Evolutionary conservation across 2,113 vertebrate genomes (phyloP).

Genomic region (Myotis yumanensis): DNA sequence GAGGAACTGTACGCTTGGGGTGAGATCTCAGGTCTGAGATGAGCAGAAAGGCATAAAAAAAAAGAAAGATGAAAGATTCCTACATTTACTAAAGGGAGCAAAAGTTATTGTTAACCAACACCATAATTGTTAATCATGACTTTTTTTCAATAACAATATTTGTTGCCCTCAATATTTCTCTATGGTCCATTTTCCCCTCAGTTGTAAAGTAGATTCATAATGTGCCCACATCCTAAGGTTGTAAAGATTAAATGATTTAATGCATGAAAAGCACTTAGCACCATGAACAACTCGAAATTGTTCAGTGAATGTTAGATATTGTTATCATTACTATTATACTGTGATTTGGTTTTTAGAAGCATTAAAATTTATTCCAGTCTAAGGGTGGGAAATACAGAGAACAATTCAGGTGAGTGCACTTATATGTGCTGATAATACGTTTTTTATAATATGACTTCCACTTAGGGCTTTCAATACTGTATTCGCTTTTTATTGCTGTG

Average conservation of each 20-base stretch:
- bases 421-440: not conserved
- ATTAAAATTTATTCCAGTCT: conserved; percentile 28
- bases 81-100: not conserved
- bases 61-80: not conserved
- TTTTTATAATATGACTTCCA: not conserved
- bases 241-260: conserved; percentile 24
- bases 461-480: not conserved
- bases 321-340: not conserved
- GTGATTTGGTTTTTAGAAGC: conserved; percentile 37
- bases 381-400: not conserved
- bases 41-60: not conserved
- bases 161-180: not conserved
- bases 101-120: conserved; percentile 19
- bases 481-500: not conserved
- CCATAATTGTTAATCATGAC: not conserved
- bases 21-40: not conserved
- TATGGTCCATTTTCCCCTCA: not conserved
- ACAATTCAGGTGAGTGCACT: not conserved
- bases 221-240: not conserved
- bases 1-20: not conserved
- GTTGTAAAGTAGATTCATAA: conserved; percentile 32
- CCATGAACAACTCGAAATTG: not conserved
- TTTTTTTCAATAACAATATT: not conserved
- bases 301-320: conserved; percentile 34
- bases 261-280: conserved; percentile 29